These are phyloP conservation scores for Philaethria dido DNA, from an alignment of 2,888 invertebrate genomes.

Conservation along the genomic window DNA sequence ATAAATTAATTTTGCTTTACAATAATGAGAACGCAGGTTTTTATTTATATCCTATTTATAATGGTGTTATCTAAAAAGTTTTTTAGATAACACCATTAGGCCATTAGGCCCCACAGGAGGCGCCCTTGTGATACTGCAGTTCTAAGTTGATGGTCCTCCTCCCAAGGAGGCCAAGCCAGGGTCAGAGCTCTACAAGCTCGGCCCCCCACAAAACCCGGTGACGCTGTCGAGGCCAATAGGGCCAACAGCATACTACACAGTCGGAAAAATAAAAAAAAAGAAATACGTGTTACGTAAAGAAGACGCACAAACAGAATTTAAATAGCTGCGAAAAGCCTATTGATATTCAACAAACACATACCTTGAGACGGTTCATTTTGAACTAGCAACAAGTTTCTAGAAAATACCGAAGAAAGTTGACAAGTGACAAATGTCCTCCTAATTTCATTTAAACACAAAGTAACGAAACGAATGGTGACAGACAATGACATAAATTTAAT, in stretches of 20 bases:
- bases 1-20: slow-evolving; percentile 16
- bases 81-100: too few relatives aligned
- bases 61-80: background rate
- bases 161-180: too few relatives aligned
- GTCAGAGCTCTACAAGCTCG: too few relatives aligned
- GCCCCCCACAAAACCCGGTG: too few relatives aligned
- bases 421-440: slow-evolving; percentile 31
- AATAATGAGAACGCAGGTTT: slow-evolving; percentile 4
- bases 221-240: too few relatives aligned
- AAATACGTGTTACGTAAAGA: slow-evolving; percentile 32
- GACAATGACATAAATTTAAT: slow-evolving; percentile 38
- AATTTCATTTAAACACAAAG: slow-evolving; percentile 39
- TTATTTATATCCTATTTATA: background rate
- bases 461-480: slow-evolving; percentile 27
- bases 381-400: slow-evolving; percentile 30
- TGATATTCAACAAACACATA: slow-evolving; percentile 41
- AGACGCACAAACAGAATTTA: slow-evolving; percentile 38
- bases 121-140: too few relatives aligned
- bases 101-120: too few relatives aligned
- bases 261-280: too few relatives aligned
- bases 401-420: slow-evolving; percentile 41
- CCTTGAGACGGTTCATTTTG: slow-evolving; percentile 28
- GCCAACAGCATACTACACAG: too few relatives aligned
- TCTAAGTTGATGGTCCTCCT: too few relatives aligned
- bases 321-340: slow-evolving; percentile 38